phyloP scores from a whole-genome alignment of 2,888 invertebrate genomes.

The Caenorhabditis virilis region DNA sequence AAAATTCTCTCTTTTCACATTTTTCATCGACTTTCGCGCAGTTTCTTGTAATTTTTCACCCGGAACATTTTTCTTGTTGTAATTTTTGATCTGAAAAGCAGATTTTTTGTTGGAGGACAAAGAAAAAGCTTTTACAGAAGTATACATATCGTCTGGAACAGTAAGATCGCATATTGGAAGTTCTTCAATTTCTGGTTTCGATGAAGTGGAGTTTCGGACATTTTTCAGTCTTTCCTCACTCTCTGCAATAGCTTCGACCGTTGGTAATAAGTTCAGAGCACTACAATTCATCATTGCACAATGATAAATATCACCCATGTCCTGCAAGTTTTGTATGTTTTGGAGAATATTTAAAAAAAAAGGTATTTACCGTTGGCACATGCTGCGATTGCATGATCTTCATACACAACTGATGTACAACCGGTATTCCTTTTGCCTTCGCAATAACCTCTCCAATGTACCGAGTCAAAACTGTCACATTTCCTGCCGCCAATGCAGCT shows the following conservation, averaged over 20 bases:
- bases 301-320: conserved; percentile 47
- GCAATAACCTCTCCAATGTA: conserved; percentile 46
- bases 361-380: conserved; percentile 17
- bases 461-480: conserved; percentile 36
- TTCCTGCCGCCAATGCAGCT: conserved; percentile 41
- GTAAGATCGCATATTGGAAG: conserved; percentile 16
- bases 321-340: conserved; percentile 14
- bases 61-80: conserved; percentile 9
- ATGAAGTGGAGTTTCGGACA: neutral
- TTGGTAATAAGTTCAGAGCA: conserved; percentile 33
- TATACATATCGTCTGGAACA: conserved; percentile 31
- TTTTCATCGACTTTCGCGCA: conserved; percentile 1
- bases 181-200: conserved; percentile 1
- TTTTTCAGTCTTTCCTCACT: conserved; percentile 10
- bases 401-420: conserved; percentile 53
- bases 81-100: neutral
- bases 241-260: conserved; percentile 26
- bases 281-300: conserved; percentile 49
- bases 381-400: conserved; percentile 35
- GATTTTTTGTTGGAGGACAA: neutral
- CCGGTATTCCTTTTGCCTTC: conserved; percentile 41
- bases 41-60: conserved; percentile 8
- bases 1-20: conserved; percentile 8
- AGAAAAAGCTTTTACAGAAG: no score
- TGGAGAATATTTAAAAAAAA: neutral